Conservation (phyloP, 2,113 vertebrate genomes). For the Brachypodius melanocephalos region DNA sequence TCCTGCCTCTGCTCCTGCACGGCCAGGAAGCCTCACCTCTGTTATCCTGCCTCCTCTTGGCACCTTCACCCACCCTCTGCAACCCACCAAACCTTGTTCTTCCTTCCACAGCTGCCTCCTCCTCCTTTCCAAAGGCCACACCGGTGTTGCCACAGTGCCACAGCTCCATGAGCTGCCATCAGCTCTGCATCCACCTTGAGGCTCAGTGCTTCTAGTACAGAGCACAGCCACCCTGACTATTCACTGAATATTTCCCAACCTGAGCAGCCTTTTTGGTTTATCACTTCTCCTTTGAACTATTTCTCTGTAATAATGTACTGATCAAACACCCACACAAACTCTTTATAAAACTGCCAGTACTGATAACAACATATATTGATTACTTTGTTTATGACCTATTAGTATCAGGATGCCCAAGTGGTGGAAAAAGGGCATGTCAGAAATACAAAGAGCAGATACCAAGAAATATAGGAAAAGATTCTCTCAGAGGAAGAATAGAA, state of each 20-base stretch:
- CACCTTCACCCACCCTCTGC: not conserved
- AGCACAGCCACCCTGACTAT: not conserved
- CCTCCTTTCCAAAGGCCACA: not conserved
- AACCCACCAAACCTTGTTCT: fast-evolving
- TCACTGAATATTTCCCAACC: not conserved
- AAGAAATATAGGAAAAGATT: not conserved
- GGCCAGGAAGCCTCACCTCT: not conserved
- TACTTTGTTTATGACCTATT: not conserved
- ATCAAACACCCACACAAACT: not conserved
- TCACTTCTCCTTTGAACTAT: not conserved
- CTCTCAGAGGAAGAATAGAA: not conserved
- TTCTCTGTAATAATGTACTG: not conserved
- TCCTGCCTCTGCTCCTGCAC: fast-evolving
- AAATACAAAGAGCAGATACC: not conserved
- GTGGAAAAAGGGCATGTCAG: not conserved
- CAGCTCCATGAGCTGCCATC: not conserved
- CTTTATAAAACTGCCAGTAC: not conserved
- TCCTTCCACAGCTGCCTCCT: not conserved
- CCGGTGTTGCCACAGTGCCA: not conserved
- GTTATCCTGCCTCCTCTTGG: not conserved
- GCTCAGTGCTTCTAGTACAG: not conserved
- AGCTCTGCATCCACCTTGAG: not conserved
- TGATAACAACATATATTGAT: not conserved
- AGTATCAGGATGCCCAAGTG: not conserved
- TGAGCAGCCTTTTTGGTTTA: not conserved